Percentiles rank a stretch among this genome's conserved stretches.
Evolutionary conservation across 2,113 vertebrate species (phyloP).

Genomic region (Corythoichthys intestinalis): DNA sequence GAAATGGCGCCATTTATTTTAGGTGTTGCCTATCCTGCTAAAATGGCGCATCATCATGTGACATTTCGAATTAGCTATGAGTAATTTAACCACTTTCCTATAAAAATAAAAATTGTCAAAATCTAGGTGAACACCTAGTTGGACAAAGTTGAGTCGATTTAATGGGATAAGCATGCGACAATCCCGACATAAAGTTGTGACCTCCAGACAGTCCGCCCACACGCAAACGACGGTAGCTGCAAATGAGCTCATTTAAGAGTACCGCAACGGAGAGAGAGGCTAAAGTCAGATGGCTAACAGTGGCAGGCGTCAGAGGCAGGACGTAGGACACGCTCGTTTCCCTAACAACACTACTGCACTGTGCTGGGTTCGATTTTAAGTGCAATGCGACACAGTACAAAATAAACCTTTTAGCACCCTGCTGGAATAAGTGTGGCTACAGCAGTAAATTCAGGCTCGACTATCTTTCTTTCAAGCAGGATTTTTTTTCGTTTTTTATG

Average conservation of each 20-base stretch:
- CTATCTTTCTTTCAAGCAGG: too few relatives aligned
- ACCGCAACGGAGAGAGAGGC: conserved; percentile 24
- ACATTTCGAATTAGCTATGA: too few relatives aligned
- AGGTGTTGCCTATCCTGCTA: too few relatives aligned
- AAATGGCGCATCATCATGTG: too few relatives aligned
- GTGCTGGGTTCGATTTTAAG: conserved; percentile 20
- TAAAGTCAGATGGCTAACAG: conserved; percentile 47
- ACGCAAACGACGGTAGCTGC: conserved; percentile 36
- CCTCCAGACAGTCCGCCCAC: conserved; percentile 42
- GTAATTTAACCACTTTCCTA: background rate
- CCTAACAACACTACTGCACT: background rate
- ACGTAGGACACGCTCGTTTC: background rate
- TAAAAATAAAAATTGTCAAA: background rate
- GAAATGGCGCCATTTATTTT: too few relatives aligned
- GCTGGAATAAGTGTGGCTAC: conserved; percentile 4
- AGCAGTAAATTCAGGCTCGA: background rate
- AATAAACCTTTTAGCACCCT: background rate
- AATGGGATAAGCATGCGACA: background rate
- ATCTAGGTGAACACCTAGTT: background rate
- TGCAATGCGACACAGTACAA: background rate
- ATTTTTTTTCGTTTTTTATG: too few relatives aligned
- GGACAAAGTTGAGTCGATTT: background rate
- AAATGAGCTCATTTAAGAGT: conserved; percentile 64
- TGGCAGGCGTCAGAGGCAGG: conserved; percentile 45
- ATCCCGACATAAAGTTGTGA: conserved; percentile 26